phyloP scores from a whole-genome alignment of 2,113 vertebrate genomes.

The Nansenia antarctica region DNA sequence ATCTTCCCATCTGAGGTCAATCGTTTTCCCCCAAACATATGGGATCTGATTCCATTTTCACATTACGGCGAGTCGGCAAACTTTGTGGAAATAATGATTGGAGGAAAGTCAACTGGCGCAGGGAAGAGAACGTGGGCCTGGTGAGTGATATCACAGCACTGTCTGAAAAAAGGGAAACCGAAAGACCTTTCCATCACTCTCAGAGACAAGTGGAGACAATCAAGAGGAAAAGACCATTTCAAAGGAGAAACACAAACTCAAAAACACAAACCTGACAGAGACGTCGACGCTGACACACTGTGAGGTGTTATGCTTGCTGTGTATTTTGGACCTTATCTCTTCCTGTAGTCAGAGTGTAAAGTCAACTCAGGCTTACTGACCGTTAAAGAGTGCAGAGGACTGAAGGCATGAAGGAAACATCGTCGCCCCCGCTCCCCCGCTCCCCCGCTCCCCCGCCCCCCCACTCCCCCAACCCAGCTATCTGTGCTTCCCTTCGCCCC shows the following conservation, averaged over 20 bases:
- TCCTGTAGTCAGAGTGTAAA: slow-evolving; percentile 30
- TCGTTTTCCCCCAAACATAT: slow-evolving; percentile 54
- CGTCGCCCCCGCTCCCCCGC: too few species aligned
- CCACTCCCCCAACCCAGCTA: slow-evolving; percentile 24
- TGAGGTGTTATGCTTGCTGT: slow-evolving; percentile 9
- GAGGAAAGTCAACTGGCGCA: slow-evolving; percentile 13
- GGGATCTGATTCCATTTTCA: slow-evolving; percentile 53
- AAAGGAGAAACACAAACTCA: slow-evolving; percentile 7
- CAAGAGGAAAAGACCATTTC: neutral
- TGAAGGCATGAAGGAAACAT: slow-evolving; percentile 21
- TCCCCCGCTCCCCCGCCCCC: too few species aligned
- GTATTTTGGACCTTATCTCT: slow-evolving; percentile 34
- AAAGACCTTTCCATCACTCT: neutral
- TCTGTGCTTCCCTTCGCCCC: slow-evolving; percentile 45
- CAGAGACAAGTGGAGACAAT: neutral
- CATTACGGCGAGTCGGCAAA: slow-evolving; percentile 39
- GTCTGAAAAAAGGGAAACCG: neutral
- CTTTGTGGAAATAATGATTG: slow-evolving; percentile 59
- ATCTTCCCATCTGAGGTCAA: slow-evolving; percentile 59
- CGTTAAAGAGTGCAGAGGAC: neutral
- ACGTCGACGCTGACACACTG: neutral
- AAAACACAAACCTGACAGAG: neutral
- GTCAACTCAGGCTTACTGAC: neutral
- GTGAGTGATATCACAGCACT: slow-evolving; percentile 28
- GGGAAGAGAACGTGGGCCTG: slow-evolving; percentile 1